These are phyloP conservation scores for Myiotriccus ornatus DNA, from an alignment of 2,797 vertebrate genomes.

Conservation along the genomic window DNA sequence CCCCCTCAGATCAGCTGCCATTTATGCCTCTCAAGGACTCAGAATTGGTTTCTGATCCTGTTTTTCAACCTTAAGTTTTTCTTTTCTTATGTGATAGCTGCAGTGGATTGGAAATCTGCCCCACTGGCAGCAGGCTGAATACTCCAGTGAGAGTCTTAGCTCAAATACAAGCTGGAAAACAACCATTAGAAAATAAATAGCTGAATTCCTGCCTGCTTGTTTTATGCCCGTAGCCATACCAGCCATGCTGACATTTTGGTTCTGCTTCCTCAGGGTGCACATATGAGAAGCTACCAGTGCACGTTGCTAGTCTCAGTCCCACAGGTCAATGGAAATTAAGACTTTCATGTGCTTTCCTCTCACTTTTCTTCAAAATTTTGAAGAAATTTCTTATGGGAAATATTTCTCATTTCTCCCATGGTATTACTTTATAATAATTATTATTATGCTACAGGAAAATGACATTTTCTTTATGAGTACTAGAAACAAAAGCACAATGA, in stretches of 20 bases:
- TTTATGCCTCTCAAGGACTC: background rate
- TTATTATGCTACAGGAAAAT: background rate
- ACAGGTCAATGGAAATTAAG: background rate
- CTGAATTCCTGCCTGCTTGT: background rate
- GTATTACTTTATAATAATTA: background rate
- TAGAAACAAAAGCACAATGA: background rate
- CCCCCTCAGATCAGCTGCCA: constrained; percentile 20
- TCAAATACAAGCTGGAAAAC: background rate
- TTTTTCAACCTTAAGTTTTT: background rate
- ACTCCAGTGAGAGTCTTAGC: background rate
- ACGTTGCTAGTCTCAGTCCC: background rate
- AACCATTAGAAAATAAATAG: background rate
- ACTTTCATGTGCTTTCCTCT: background rate
- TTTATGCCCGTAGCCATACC: background rate
- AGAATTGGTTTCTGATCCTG: background rate
- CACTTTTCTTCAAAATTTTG: background rate
- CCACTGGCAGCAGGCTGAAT: background rate
- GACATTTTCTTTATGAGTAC: background rate
- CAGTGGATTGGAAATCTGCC: background rate
- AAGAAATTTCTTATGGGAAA: background rate
- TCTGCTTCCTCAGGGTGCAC: background rate
- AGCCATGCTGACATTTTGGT: background rate
- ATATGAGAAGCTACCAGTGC: background rate
- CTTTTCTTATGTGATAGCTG: background rate
- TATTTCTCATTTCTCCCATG: background rate